These are phyloP conservation scores for Emydura subglobosa DNA, from an alignment of 2,113 vertebrate species.

Conservation along the genomic window DNA sequence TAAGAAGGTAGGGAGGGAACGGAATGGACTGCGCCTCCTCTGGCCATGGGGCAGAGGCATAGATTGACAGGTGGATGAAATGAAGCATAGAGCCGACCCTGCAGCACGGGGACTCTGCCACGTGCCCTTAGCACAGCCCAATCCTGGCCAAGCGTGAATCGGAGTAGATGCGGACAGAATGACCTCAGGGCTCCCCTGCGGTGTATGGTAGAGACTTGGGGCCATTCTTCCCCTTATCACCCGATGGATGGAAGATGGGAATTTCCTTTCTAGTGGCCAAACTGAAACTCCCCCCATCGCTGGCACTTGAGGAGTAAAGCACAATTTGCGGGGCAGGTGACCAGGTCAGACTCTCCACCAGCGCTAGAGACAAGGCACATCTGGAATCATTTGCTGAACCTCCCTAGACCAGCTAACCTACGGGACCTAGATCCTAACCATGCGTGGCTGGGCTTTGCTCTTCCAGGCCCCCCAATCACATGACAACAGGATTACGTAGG, in stretches of 20 bases:
- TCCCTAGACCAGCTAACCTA: neutral
- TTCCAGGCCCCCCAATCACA: neutral
- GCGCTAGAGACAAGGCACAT: neutral
- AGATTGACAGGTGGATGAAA: neutral
- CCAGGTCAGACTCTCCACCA: neutral
- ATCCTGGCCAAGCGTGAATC: neutral
- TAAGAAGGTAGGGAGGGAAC: neutral
- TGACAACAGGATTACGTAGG: neutral
- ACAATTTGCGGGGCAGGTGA: neutral
- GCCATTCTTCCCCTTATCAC: neutral
- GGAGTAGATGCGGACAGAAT: neutral
- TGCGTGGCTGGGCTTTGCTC: neutral
- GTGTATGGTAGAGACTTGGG: neutral
- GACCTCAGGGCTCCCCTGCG: neutral
- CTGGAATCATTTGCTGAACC: neutral
- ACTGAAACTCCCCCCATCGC: neutral
- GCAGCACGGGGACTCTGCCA: neutral
- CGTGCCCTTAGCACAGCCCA: neutral
- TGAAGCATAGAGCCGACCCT: neutral
- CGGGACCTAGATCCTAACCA: neutral
- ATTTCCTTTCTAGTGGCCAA: neutral
- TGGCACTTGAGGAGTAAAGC: too few species aligned
- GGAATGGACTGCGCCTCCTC: neutral
- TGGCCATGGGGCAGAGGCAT: neutral
- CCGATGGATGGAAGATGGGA: neutral